Evolutionary conservation across 1,140 invertebrate genomes (phyloP), one percentile per base, ranked within the genome.

Genomic region (Eupristina koningsbergeri): DNA sequence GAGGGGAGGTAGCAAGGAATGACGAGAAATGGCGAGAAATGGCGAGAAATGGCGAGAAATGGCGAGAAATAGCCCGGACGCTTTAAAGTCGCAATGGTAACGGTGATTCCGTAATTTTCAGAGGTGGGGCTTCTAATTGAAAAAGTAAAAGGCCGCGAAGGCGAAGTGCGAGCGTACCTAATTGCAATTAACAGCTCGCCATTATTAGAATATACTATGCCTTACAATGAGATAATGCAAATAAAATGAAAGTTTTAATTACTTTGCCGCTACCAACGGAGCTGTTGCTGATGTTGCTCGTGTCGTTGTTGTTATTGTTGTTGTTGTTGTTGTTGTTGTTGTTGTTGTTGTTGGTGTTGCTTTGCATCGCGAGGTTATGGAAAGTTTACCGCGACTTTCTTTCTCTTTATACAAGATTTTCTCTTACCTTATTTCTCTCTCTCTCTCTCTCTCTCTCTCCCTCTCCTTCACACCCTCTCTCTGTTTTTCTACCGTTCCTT

Each of bases 171-270:
- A 87, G 45, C 58, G 83, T 88, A 89, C 88, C 90, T 91, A 91
- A 91, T 91, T 91, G 90, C 91, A 92, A 91, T 92, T 92, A 92
- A 92, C 91, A 91, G 91, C 90, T 91, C 89, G 85, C 90, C 91
- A 91, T 91, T 91, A 91, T 92, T 91, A 92, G 90, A 91, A 91
- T 91, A 91, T 91, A 91, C 91, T 89, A 90, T 89, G 90, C 90
- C 87, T 91, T 89, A 89, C 90, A 91, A 91, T 91, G 91, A 91
- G 90, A 91, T 91, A 91, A 92, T 91, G 91, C 90, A 91, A 92
- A 91, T 91, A 92, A 92, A 91, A 92, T 88, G 90, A 91, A 92
- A 91, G 90, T 92, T 92, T 92, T 92, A 91, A 91, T 92, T 91
- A 91, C 91, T 92, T 92, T 91, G 88, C 89, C 86, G 86, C 87